Base-by-base conservation (phyloP, 2,113 vertebrate species). In the Pseudorectes ferrugineus region DNA sequence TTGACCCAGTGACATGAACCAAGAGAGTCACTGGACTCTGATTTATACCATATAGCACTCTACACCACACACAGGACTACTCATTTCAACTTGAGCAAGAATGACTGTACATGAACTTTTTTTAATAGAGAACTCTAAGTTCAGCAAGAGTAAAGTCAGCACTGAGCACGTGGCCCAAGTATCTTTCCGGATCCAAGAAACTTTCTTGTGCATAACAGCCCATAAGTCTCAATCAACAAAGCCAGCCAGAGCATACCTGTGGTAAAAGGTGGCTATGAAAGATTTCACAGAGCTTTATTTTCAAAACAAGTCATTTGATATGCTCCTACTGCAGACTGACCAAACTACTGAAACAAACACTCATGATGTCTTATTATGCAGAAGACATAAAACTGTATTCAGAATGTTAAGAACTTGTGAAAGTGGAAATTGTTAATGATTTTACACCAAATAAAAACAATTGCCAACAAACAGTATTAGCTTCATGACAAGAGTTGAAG, bases 281-380 rank as follows among this genome's bases (percentile, higher is more conserved):
- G 23, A 18, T 43, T 66, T 42, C 11, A 40, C 31, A 21, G 61
- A 83, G 23, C 12, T 73, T 54, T 63, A 6, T 52, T 67, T 84
- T 58, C 33, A 25, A 62, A 87, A 35, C 18, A 89, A 80, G 16
- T 80, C 0, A 14, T 66, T 61, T 77, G 22, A 57, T 33, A 25
- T 88, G 31, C 16, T 73, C 11, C 17, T 71, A 19, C 9, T 80
- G 52, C 52, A 75, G 40, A 43, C 15, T 14, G 28, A 57, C 22
- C 15, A 49, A 38, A 12, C 21, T 24, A 23, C 31, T 61, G 52
- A 57, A 83, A 63, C 9, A 58, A 61, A 35, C 3, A 28, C 31
- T 40, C 14, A 48, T 0, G 0, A 8, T n/a, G 14, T 20, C 22
- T 49, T 49, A 46, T 49, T 42, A 42, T 12, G 17, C 9, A 38